A percentile compares a stretch with the other conserved stretches of the same genome.
phyloP scores from a whole-genome alignment of 1,140 invertebrate species.

The Hylyphantes graminicola region DNA sequence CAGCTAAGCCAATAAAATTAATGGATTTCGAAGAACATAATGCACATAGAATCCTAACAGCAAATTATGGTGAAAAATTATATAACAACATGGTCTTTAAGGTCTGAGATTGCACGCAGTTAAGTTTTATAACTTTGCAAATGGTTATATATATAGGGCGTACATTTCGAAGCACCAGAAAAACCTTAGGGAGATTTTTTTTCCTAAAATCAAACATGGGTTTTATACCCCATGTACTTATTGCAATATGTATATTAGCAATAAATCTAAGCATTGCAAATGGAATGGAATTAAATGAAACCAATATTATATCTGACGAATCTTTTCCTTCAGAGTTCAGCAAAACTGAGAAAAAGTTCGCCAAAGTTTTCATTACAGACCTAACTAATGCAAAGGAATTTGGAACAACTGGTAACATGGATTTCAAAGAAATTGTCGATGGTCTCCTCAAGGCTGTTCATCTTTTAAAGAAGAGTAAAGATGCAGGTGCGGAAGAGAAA shows the following conservation, averaged over 20 bases:
- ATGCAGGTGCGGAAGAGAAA: not conserved
- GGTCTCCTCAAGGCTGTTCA: not conserved
- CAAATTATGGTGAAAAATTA: no score
- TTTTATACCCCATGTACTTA: constrained; percentile 11
- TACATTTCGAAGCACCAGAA: not conserved
- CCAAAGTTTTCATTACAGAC: not conserved
- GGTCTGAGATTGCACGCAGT: not conserved
- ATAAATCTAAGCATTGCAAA: not conserved
- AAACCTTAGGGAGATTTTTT: not conserved
- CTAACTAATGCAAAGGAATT: not conserved
- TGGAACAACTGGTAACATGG: not conserved
- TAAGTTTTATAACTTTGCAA: constrained; percentile 2
- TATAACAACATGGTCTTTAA: no score
- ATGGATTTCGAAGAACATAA: no score
- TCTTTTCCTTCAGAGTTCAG: not conserved
- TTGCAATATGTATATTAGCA: not conserved
- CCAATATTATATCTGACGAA: not conserved
- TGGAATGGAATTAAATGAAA: not conserved
- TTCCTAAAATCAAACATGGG: constrained; percentile 13
- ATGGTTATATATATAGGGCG: not conserved
- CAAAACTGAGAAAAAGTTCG: constrained; percentile 22
- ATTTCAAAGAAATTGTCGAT: not conserved
- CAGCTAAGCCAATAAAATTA: no score
- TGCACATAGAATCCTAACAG: no score
- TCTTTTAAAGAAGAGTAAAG: not conserved